phyloP scores from a whole-genome alignment of 2,113 vertebrate genomes.

The Ramphastos sulfuratus region DNA sequence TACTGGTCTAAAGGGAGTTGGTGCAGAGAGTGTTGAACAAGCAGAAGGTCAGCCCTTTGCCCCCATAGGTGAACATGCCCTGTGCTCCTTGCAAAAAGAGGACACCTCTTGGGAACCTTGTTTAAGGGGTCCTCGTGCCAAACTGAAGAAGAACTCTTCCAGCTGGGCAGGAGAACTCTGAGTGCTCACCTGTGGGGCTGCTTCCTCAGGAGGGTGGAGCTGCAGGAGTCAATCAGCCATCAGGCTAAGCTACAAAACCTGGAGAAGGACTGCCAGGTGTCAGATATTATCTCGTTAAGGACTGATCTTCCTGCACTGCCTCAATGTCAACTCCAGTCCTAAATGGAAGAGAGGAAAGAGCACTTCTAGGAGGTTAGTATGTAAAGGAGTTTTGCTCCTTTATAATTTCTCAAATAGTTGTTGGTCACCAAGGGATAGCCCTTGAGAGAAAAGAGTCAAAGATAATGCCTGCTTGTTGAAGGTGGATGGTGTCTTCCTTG shows the following conservation, averaged over 20 bases:
- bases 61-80: accelerated
- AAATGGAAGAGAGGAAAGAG: not conserved
- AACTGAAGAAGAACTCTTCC: not conserved
- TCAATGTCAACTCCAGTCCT: not conserved
- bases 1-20: not conserved
- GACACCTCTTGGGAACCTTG: not conserved
- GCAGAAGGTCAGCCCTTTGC: not conserved
- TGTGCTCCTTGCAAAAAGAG: not conserved
- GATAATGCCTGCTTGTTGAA: not conserved
- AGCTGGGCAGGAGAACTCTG: not conserved
- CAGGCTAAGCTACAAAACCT: not conserved
- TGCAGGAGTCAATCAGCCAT: not conserved
- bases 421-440: not conserved
- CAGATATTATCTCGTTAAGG: not conserved
- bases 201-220: not conserved
- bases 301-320: accelerated
- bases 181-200: not conserved
- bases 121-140: not conserved
- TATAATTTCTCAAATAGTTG: not conserved
- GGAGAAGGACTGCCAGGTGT: not conserved
- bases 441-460: not conserved
- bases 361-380: not conserved
- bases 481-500: not conserved
- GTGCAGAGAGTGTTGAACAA: accelerated
- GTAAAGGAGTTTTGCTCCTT: not conserved